phyloP scores from a whole-genome alignment of 1,140 invertebrate species.

The Drosophila littoralis region DNA sequence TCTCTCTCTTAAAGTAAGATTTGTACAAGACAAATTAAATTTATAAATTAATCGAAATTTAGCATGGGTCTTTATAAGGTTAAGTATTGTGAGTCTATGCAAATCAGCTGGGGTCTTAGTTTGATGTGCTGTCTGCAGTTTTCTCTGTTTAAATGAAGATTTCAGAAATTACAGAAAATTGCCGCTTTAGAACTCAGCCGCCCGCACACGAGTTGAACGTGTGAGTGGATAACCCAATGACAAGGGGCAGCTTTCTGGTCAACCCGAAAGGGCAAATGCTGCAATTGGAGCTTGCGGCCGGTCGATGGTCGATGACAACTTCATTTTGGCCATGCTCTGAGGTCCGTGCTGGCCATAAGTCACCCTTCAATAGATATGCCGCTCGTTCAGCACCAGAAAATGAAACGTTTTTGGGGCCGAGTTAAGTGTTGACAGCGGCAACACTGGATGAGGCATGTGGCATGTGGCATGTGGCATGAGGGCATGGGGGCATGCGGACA shows the following conservation, averaged over 20 bases:
- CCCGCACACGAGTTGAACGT: conserved; percentile 13
- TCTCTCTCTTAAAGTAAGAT: too few relatives aligned
- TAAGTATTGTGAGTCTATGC: not conserved
- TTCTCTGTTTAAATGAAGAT: conserved; percentile 1
- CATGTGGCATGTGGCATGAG: conserved; percentile 3
- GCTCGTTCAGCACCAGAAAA: conserved; percentile 5
- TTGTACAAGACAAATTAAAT: too few relatives aligned
- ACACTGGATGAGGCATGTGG: conserved; percentile 32
- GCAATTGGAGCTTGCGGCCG: conserved; percentile 33
- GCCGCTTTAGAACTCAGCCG: conserved; percentile 1
- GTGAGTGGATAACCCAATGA: conserved; percentile 53
- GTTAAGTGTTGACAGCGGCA: conserved; percentile 62
- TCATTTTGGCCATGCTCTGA: conserved; percentile 35
- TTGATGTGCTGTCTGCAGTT: not conserved
- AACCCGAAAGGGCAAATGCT: conserved; percentile 7
- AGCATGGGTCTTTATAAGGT: too few relatives aligned
- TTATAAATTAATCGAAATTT: too few relatives aligned
- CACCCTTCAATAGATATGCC: conserved; percentile 62
- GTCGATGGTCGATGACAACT: conserved; percentile 66
- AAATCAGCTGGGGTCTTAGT: not conserved
- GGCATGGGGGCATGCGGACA: conserved; percentile 2
- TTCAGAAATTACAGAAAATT: conserved; percentile 13
- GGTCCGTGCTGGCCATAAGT: conserved; percentile 65
- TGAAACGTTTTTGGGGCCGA: conserved; percentile 40
- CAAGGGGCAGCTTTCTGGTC: conserved; percentile 32